Percentiles rank a stretch among this genome's conserved stretches.
These are phyloP conservation scores for Diachasmimorpha longicaudata DNA, from an alignment of 1,140 invertebrate species.

Conservation along the genomic window DNA sequence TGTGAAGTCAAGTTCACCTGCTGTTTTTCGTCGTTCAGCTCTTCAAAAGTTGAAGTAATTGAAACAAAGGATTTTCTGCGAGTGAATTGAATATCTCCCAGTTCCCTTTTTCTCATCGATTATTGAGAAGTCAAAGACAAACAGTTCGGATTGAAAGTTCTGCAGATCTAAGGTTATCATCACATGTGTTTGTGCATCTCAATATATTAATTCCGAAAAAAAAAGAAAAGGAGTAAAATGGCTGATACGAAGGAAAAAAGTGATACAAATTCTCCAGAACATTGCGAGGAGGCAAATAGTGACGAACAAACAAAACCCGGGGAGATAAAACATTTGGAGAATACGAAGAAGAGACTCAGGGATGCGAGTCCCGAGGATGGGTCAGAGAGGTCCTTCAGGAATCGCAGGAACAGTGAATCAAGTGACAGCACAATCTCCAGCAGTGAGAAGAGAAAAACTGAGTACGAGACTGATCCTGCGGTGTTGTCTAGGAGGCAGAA, in stretches of 20 bases:
- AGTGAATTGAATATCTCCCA: too few relatives aligned
- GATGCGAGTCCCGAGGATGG: conserved; percentile 30
- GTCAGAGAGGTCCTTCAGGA: conserved; percentile 36
- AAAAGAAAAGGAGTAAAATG: neutral
- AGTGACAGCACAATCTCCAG: conserved; percentile 50
- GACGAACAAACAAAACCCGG: neutral
- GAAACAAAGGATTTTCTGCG: too few relatives aligned
- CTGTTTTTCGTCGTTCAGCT: too few relatives aligned
- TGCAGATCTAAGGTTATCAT: too few relatives aligned
- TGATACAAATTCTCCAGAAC: neutral
- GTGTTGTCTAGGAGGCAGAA: conserved; percentile 83
- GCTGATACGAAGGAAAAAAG: neutral
- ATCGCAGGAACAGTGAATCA: conserved; percentile 49
- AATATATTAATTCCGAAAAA: too few relatives aligned
- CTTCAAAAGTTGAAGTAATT: too few relatives aligned
- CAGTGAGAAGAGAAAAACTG: conserved; percentile 43
- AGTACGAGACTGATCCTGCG: conserved; percentile 75
- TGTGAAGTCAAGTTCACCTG: too few relatives aligned
- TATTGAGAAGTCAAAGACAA: too few relatives aligned
- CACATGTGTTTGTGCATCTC: too few relatives aligned
- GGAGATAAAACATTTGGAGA: neutral
- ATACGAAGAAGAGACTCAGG: conserved; percentile 32
- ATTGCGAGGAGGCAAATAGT: neutral
- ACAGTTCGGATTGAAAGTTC: too few relatives aligned
- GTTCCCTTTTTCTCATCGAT: too few relatives aligned